phyloP scores from a whole-genome alignment of 1,140 invertebrate genomes.

The Campoletis sonorensis region DNA sequence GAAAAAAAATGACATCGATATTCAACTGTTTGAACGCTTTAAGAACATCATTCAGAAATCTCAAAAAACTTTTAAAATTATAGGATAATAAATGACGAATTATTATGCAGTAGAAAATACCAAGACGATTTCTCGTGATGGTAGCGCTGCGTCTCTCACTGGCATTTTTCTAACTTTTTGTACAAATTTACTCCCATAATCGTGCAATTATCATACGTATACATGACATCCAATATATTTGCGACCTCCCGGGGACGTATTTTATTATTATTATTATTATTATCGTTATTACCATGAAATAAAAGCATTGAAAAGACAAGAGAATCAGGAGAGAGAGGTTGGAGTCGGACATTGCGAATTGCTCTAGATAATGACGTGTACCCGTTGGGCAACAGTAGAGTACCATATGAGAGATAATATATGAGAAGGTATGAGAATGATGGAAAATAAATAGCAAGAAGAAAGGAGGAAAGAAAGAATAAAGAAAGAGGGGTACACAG shows the following conservation, averaged over 20 bases:
- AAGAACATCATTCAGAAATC: not conserved
- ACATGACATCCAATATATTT: slow-evolving; percentile 34
- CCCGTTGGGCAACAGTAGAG: slow-evolving; percentile 47
- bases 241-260: slow-evolving; percentile 60
- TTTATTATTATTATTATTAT: too few species aligned
- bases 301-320: not conserved
- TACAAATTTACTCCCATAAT: not conserved
- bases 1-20: slow-evolving; percentile 44
- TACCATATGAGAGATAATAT: slow-evolving; percentile 38
- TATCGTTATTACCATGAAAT: slow-evolving; percentile 58
- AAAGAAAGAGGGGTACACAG: slow-evolving; percentile 36
- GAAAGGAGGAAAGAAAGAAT: slow-evolving; percentile 5
- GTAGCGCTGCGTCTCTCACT: not conserved
- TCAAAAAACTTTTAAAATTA: too few species aligned
- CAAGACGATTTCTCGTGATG: not conserved
- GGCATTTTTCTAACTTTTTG: not conserved
- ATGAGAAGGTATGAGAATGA: slow-evolving; percentile 42
- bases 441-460: slow-evolving; percentile 25
- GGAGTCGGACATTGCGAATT: slow-evolving; percentile 10
- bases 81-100: too few species aligned
- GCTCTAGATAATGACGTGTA: slow-evolving; percentile 56
- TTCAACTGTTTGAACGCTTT: slow-evolving; percentile 14
- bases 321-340: slow-evolving; percentile 14
- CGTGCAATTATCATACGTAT: slow-evolving; percentile 51
- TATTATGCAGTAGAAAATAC: too few species aligned